Evolutionary conservation across 2,888 invertebrate genomes (phyloP).

Genomic region (Drosophila histrio): DNA sequence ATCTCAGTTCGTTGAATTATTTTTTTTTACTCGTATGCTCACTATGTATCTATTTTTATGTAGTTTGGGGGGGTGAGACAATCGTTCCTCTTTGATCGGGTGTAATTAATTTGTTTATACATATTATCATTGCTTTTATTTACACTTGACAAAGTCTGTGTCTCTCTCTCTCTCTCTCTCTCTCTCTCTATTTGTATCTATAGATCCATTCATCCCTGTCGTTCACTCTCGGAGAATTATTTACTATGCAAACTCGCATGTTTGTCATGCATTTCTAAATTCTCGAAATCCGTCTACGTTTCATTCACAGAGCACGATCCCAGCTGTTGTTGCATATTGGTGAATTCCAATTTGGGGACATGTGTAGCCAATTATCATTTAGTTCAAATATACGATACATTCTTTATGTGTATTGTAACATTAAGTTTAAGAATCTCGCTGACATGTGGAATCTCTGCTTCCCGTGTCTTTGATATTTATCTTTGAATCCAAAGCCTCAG

Average conservation of each 20-base stretch:
- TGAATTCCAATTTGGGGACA: constrained; percentile 56
- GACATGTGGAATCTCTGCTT: not conserved
- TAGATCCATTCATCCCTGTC: constrained; percentile 19
- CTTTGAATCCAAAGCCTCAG: not conserved
- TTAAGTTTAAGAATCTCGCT: constrained; percentile 48
- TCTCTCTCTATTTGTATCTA: constrained; percentile 8
- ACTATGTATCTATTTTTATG: constrained; percentile 45
- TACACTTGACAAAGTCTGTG: constrained; percentile 59
- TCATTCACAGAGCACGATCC: constrained; percentile 12
- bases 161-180: constrained; percentile 27
- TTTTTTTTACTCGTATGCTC: constrained; percentile 1
- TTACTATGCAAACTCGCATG: constrained; percentile 55
- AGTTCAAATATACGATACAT: constrained; percentile 20
- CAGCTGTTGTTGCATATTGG: constrained; percentile 21
- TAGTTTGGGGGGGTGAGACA: not conserved
- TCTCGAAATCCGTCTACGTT: constrained; percentile 41
- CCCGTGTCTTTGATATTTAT: not conserved
- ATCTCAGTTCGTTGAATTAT: constrained; percentile 8
- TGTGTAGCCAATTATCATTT: constrained; percentile 47
- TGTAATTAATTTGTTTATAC: constrained; percentile 20
- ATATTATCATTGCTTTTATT: constrained; percentile 42
- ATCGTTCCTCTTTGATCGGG: constrained; percentile 26
- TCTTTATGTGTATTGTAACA: constrained; percentile 49
- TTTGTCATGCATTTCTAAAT: constrained; percentile 62
- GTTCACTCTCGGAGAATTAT: constrained; percentile 35